Percentiles rank a stretch among this genome's conserved stretches.
These are phyloP conservation scores for Agriopis leucophaearia DNA, from an alignment of 2,888 invertebrate genomes.

Conservation along the genomic window DNA sequence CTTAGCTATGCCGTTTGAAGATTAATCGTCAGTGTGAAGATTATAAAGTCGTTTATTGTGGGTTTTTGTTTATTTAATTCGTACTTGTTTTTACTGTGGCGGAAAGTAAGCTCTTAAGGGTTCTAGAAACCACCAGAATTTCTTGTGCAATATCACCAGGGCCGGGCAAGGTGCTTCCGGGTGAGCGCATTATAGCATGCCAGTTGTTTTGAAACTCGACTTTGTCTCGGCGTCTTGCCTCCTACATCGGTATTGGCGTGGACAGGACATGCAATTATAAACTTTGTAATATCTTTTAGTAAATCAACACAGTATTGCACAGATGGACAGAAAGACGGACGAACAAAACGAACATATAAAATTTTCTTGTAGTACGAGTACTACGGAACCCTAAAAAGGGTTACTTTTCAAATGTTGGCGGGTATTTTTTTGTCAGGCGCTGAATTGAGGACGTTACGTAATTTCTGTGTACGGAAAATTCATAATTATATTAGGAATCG, in stretches of 20 bases:
- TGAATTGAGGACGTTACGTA: background rate
- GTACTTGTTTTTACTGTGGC: no score
- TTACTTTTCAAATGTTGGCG: no score
- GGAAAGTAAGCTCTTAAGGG: background rate
- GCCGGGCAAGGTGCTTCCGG: conserved; percentile 57
- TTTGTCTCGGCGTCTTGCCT: conserved; percentile 45
- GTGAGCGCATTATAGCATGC: conserved; percentile 53
- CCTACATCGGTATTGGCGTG: conserved; percentile 49
- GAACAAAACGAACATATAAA: no score
- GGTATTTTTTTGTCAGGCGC: no score
- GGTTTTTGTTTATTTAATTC: no score
- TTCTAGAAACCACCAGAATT: conserved; percentile 53
- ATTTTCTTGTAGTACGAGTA: no score
- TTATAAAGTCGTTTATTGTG: no score
- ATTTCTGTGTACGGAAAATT: conserved; percentile 5
- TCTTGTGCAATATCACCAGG: conserved; percentile 59
- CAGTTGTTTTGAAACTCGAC: conserved; percentile 70
- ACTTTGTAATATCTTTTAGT: conserved; percentile 31
- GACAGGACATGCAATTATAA: conserved; percentile 35
- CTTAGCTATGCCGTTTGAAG: no score
- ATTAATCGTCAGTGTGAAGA: no score
- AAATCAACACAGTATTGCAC: conserved; percentile 10
- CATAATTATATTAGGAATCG: conserved; percentile 20
- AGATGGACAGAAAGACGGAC: no score
- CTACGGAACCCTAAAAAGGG: no score